Conservation (phyloP, 2,113 vertebrate genomes). For the Phainopepla nitens region DNA sequence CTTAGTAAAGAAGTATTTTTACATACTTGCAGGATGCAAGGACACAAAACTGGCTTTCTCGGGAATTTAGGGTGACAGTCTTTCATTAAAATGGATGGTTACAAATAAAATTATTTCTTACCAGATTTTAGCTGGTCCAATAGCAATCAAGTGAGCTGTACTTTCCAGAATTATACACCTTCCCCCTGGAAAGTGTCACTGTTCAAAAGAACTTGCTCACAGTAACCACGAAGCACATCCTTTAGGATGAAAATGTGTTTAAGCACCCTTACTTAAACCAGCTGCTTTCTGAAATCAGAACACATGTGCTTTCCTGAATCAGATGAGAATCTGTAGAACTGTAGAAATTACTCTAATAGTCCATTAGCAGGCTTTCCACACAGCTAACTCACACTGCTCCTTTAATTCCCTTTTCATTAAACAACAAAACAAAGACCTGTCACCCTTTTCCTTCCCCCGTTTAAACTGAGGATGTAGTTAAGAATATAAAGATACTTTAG, state of each 20-base stretch:
- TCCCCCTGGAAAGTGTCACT: background rate
- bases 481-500: constrained; percentile 57
- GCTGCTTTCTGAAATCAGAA: background rate
- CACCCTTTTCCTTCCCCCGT: constrained; percentile 57
- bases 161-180: background rate
- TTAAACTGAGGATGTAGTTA: constrained; percentile 36
- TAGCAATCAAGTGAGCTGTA: background rate
- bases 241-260: background rate
- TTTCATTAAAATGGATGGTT: background rate
- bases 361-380: background rate
- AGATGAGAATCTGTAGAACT: background rate
- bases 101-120: background rate
- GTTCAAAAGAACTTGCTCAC: background rate
- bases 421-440: constrained; percentile 16
- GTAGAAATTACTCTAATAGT: background rate
- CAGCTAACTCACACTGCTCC: background rate
- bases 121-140: background rate
- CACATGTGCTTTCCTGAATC: background rate
- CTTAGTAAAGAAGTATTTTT: constrained; percentile 60
- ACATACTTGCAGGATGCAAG: constrained; percentile 60
- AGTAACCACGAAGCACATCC: background rate
- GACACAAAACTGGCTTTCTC: constrained; percentile 64
- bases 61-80: constrained; percentile 61
- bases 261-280: background rate
- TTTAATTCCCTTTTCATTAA: constrained; percentile 1